These are phyloP conservation scores for Sphenodon punctatus DNA, from an alignment of 2,797 vertebrate genomes.

Conservation along the genomic window DNA sequence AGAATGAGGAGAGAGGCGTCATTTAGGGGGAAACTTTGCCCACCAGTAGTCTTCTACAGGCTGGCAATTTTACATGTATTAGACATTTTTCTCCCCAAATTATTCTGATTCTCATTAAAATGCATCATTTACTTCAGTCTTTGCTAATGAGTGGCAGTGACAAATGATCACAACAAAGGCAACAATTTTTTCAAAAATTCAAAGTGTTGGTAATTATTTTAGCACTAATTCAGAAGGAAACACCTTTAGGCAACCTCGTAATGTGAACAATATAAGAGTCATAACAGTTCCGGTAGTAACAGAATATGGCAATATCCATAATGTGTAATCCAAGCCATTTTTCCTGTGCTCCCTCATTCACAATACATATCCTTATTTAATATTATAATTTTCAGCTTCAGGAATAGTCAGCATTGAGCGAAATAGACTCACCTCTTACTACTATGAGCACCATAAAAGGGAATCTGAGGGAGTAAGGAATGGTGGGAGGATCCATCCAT, in stretches of 20 bases:
- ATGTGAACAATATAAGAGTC: neutral
- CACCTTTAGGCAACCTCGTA: neutral
- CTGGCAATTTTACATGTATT: slow-evolving; percentile 2
- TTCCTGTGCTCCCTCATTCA: too few species aligned
- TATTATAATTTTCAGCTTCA: too few species aligned
- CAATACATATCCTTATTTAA: too few species aligned
- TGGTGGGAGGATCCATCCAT: too few species aligned
- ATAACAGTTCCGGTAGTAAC: neutral
- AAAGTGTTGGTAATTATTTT: neutral
- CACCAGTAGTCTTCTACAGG: too few species aligned
- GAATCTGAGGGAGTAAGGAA: neutral
- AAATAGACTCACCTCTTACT: too few species aligned
- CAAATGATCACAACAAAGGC: neutral
- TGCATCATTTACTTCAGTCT: slow-evolving; percentile 34
- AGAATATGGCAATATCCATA: neutral
- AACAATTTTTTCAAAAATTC: neutral
- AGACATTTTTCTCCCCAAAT: slow-evolving; percentile 29
- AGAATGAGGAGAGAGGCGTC: too few species aligned
- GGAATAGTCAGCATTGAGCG: neutral
- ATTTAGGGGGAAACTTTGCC: too few species aligned
- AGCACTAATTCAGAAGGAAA: neutral
- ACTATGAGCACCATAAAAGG: too few species aligned
- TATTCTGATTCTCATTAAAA: slow-evolving; percentile 41
- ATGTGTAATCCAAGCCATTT: too few species aligned
- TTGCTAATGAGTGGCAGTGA: slow-evolving; percentile 24